Percentiles rank a stretch among this genome's conserved stretches.
Conservation (phyloP, 64 coral and sea anemone species). For the Orbicella faveolata region DNA sequence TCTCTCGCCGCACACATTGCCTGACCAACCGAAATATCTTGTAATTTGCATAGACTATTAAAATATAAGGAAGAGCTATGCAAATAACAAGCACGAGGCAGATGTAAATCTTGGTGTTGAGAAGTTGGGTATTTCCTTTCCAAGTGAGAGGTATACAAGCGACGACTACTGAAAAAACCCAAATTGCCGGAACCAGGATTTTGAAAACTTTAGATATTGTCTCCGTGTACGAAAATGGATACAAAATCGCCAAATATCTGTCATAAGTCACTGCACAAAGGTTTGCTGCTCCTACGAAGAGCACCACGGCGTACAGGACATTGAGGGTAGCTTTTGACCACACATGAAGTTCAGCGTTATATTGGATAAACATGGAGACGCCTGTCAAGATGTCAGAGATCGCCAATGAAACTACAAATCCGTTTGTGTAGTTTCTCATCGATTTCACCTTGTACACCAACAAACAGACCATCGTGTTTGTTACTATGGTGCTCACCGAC, state of each 20-base stretch:
- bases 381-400: conserved; percentile 66
- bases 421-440: conserved; percentile 66
- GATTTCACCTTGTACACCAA: conserved; percentile 63
- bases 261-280: conserved; percentile 66
- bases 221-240: conserved; percentile 45
- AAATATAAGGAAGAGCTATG: conserved; percentile 28
- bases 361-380: conserved; percentile 41
- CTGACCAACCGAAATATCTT: conserved; percentile 52
- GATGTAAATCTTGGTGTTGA: conserved; percentile 44
- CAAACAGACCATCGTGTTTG: conserved; percentile 46
- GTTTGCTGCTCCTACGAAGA: conserved; percentile 56
- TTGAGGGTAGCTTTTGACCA: conserved; percentile 44
- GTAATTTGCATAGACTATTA: conserved; percentile 67
- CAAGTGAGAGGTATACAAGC: conserved; percentile 49
- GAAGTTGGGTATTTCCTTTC: conserved; percentile 29
- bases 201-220: conserved; percentile 50
- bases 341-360: conserved; percentile 35
- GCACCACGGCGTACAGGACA: conserved; percentile 48
- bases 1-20: conserved; percentile 38
- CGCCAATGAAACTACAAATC: conserved; percentile 61
- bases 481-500: conserved; percentile 20
- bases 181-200: conserved; percentile 45
- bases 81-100: conserved; percentile 35
- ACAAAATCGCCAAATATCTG: conserved; percentile 53
- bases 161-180: conserved; percentile 43